Conservation (phyloP, 1,140 invertebrate genomes). For the Drosophila ficusphila region DNA sequence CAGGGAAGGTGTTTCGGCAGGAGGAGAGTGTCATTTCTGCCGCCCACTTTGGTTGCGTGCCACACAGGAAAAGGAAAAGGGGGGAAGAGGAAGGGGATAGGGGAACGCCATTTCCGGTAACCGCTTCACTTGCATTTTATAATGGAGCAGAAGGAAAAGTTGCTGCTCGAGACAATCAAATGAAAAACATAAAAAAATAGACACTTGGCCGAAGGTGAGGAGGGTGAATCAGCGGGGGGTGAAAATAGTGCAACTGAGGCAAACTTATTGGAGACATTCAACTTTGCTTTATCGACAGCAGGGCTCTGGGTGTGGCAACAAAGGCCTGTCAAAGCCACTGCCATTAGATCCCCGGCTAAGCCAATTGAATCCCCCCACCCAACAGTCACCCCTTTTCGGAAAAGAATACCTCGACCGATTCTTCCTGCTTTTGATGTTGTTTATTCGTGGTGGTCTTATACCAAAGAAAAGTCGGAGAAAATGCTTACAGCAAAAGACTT, state of each 20-base stretch:
- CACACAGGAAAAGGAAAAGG: not conserved
- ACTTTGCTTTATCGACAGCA: not conserved
- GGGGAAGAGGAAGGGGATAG: not conserved
- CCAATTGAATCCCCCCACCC: constrained; percentile 11
- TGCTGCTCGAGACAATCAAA: constrained; percentile 21
- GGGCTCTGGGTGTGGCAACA: constrained; percentile 2
- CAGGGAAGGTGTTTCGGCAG: not conserved
- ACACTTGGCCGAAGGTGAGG: not conserved
- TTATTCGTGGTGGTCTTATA: not conserved
- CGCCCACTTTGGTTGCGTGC: not conserved
- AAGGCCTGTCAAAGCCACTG: constrained; percentile 50
- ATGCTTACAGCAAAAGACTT: not conserved
- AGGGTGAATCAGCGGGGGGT: not conserved
- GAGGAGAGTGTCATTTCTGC: not conserved
- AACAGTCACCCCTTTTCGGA: no score
- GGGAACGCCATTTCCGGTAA: not conserved
- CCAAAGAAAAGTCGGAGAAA: not conserved
- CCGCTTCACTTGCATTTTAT: constrained; percentile 7
- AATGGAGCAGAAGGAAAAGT: constrained; percentile 28
- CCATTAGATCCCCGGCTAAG: constrained; percentile 22
- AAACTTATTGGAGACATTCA: constrained; percentile 16
- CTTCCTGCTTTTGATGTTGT: constrained; percentile 25
- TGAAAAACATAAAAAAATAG: constrained; percentile 11
- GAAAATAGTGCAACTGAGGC: not conserved
- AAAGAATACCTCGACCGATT: no score